These are phyloP conservation scores for Catocala fraxini DNA, from an alignment of 2,888 invertebrate genomes.

Conservation along the genomic window DNA sequence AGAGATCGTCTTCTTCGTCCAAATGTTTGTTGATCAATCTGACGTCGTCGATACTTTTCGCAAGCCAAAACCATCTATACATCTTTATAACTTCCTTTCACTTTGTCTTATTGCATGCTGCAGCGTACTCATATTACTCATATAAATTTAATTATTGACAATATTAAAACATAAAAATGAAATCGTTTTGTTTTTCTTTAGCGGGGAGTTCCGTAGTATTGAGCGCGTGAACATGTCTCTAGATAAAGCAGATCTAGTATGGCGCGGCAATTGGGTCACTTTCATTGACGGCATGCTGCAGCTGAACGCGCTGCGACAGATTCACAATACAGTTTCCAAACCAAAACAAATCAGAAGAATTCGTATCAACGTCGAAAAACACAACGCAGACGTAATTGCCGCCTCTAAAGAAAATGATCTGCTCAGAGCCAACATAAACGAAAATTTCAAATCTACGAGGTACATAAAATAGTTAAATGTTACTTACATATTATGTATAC, in stretches of 20 bases:
- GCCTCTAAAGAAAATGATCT: slow-evolving; percentile 3
- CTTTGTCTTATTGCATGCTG: too few species aligned
- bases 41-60: too few species aligned
- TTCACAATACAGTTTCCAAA: slow-evolving; percentile 87
- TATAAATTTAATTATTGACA: too few species aligned
- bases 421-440: slow-evolving; percentile 26
- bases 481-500: background rate
- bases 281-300: slow-evolving; percentile 94
- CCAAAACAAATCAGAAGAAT: slow-evolving; percentile 79
- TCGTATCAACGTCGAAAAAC: slow-evolving; percentile 40
- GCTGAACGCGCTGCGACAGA: slow-evolving; percentile 88
- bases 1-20: too few species aligned
- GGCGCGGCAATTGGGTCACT: slow-evolving; percentile 72
- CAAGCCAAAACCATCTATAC: too few species aligned
- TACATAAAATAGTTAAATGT: slow-evolving; percentile 1
- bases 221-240: background rate
- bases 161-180: background rate
- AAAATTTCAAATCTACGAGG: slow-evolving; percentile 29
- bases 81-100: too few species aligned
- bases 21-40: too few species aligned
- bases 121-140: too few species aligned
- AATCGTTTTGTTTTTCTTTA: background rate
- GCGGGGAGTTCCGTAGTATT: slow-evolving; percentile 10
- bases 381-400: slow-evolving; percentile 2
- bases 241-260: background rate